Percentiles rank a stretch among this genome's conserved stretches.
Evolutionary conservation across 2,888 invertebrate species (phyloP).

Genomic region (Saturnia pavonia): DNA sequence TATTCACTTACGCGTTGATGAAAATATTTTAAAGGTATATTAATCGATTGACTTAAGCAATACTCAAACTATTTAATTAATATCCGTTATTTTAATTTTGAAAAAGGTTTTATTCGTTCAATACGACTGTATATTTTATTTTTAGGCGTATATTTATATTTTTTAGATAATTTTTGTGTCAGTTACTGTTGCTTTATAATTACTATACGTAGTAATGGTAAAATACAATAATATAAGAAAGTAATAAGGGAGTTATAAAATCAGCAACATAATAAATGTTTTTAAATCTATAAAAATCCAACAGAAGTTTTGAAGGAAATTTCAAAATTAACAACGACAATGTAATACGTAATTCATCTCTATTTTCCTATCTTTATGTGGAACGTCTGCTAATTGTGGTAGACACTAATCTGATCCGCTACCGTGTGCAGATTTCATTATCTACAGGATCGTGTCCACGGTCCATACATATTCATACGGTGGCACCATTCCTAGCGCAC

Average conservation of each 20-base stretch:
- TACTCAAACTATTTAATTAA: neutral
- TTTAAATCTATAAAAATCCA: neutral
- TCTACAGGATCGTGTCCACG: constrained; percentile 66
- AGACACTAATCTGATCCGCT: constrained; percentile 68
- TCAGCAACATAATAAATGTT: neutral
- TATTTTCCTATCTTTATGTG: constrained; percentile 40
- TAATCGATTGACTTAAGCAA: constrained; percentile 22
- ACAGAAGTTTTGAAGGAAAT: neutral
- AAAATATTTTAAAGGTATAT: constrained; percentile 27
- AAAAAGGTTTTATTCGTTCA: neutral
- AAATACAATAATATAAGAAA: neutral
- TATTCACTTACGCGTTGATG: constrained; percentile 6
- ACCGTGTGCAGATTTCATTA: constrained; percentile 77
- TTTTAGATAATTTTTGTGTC: neutral
- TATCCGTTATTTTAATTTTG: neutral
- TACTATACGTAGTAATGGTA: neutral
- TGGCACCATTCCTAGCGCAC: constrained; percentile 51
- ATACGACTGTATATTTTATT: neutral
- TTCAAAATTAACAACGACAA: neutral
- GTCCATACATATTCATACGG: constrained; percentile 75
- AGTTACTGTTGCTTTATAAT: neutral
- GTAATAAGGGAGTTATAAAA: neutral
- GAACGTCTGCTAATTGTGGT: constrained; percentile 61
- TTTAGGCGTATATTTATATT: too few relatives aligned
- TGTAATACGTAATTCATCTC: neutral